A percentile compares a stretch with the other conserved stretches of the same genome.
phyloP scores from a whole-genome alignment of 2,113 vertebrate species.

The Podarcis muralis region DNA sequence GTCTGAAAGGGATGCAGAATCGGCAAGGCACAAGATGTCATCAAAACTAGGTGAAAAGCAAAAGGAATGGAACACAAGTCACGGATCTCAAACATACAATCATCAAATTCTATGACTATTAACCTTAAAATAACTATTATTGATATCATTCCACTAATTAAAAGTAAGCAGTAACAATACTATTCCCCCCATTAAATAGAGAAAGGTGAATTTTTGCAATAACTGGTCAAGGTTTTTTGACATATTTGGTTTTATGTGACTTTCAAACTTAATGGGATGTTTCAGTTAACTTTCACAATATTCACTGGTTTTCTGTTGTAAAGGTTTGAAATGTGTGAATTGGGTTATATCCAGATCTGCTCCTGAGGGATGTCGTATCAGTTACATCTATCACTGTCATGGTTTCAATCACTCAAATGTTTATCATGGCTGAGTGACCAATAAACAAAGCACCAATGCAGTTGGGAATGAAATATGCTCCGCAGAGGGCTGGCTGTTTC shows the following conservation, averaged over 20 bases:
- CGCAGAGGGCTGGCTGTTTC: too few relatives aligned
- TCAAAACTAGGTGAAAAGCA: conserved; percentile 82
- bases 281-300: not conserved
- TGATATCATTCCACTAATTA: not conserved
- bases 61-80: conserved; percentile 21
- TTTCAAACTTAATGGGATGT: not conserved
- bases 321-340: too few relatives aligned
- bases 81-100: not conserved
- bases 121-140: not conserved
- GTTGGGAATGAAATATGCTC: too few relatives aligned
- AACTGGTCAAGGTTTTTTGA: not conserved
- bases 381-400: not conserved
- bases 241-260: too few relatives aligned
- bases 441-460: too few relatives aligned
- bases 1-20: conserved; percentile 88
- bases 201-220: not conserved
- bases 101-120: not conserved
- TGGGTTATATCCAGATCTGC: not conserved
- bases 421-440: too few relatives aligned
- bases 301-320: not conserved
- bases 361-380: not conserved
- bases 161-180: not conserved
- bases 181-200: not conserved
- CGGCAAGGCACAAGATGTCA: conserved; percentile 90
- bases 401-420: not conserved